phyloP scores from a whole-genome alignment of 2,888 invertebrate species.

The Amiota minor region DNA sequence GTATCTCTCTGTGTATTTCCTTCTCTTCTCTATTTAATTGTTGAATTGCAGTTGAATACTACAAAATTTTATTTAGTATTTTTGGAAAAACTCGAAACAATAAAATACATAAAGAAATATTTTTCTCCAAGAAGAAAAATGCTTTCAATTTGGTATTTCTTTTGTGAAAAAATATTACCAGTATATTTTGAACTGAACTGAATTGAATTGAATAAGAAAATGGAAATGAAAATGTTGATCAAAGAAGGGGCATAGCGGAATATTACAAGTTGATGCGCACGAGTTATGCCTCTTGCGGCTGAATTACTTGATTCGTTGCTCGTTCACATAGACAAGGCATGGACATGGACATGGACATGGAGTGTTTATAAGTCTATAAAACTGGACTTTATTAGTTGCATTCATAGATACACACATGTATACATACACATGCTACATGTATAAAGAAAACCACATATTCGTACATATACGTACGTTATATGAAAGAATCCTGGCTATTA shows the following conservation, averaged over 20 bases:
- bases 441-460: conserved; percentile 26
- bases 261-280: conserved; percentile 54
- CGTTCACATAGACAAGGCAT: conserved; percentile 28
- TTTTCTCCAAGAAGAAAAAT: conserved; percentile 45
- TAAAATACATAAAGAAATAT: conserved; percentile 43
- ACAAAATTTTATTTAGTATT: conserved; percentile 64
- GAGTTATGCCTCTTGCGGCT: conserved; percentile 54
- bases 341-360: background rate
- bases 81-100: conserved; percentile 31
- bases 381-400: conserved; percentile 63
- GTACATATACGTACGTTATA: conserved; percentile 34
- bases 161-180: conserved; percentile 44
- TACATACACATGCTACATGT: conserved; percentile 5
- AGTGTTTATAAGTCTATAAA: conserved; percentile 55
- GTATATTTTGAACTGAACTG: background rate
- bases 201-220: no score
- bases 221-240: conserved; percentile 20
- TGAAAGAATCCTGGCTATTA: conserved; percentile 46
- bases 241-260: background rate
- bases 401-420: conserved; percentile 37
- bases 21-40: conserved; percentile 19
- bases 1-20: conserved; percentile 3
- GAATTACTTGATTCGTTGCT: conserved; percentile 36
- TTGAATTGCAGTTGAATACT: conserved; percentile 60
- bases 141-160: conserved; percentile 55